Conservation (phyloP, 2,888 invertebrate species). For the Campoplex nolae region DNA sequence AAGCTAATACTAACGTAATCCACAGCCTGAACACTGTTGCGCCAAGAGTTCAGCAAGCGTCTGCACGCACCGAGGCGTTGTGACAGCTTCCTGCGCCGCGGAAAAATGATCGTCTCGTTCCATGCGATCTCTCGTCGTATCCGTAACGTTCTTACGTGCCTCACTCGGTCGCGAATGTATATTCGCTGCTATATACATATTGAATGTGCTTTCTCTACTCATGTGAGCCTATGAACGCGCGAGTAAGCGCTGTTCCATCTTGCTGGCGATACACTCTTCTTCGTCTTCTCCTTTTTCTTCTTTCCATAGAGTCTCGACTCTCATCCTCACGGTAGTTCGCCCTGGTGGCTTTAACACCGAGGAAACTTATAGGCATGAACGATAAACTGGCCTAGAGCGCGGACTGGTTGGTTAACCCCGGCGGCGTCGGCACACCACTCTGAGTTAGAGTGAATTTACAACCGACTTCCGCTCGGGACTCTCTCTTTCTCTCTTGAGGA, state of each 20-base stretch:
- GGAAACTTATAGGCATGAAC: conserved; percentile 53
- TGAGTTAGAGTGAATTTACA: conserved; percentile 71
- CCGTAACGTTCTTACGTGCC: conserved; percentile 8
- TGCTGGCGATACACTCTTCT: conserved; percentile 61
- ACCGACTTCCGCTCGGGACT: conserved; percentile 72
- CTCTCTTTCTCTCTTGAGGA: conserved; percentile 35
- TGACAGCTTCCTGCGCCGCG: conserved; percentile 76
- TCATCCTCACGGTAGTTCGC: conserved; percentile 25
- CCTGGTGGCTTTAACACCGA: conserved; percentile 60
- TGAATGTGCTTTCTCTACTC: conserved; percentile 26
- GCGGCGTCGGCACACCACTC: conserved; percentile 47
- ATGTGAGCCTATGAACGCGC: conserved; percentile 51
- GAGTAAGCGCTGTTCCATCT: conserved; percentile 55
- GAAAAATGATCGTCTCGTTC: conserved; percentile 75
- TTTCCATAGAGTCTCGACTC: conserved; percentile 22
- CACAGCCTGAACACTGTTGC: conserved; percentile 7
- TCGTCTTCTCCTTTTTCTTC: conserved; percentile 53
- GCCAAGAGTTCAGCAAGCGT: conserved; percentile 57
- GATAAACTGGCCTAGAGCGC: conserved; percentile 64
- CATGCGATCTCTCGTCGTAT: conserved; percentile 68
- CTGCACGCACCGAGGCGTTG: conserved; percentile 65
- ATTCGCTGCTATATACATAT: conserved; percentile 8
- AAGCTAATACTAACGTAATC: conserved; percentile 21
- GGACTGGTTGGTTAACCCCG: conserved; percentile 64
- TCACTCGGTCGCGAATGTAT: conserved; percentile 17